Conservation (phyloP, 2,888 invertebrate species). For the Endomychus coccineus region DNA sequence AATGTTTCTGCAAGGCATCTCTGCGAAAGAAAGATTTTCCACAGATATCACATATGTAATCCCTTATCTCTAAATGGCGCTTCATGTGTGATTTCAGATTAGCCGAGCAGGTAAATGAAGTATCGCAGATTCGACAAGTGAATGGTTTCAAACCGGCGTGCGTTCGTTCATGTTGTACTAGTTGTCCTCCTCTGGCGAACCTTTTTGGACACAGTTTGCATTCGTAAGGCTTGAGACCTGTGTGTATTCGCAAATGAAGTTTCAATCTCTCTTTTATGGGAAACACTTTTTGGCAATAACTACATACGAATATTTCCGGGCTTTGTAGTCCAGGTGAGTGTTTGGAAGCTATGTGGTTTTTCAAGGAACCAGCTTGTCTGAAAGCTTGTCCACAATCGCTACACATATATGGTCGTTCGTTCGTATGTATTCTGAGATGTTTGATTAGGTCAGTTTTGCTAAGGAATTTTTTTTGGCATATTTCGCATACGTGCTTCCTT, state of each 20-base stretch:
- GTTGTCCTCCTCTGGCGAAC: constrained; percentile 67
- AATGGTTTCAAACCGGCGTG: constrained; percentile 69
- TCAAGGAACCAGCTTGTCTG: constrained; percentile 56
- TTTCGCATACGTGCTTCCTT: constrained; percentile 50
- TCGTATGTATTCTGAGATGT: constrained; percentile 60
- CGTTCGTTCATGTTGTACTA: constrained; percentile 65
- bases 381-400: constrained; percentile 56
- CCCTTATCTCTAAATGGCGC: constrained; percentile 66
- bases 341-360: constrained; percentile 54
- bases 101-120: constrained; percentile 60
- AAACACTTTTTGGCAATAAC: constrained; percentile 69
- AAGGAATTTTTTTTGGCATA: constrained; percentile 58
- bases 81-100: constrained; percentile 58
- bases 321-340: constrained; percentile 45
- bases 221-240: constrained; percentile 60
- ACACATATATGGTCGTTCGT: constrained; percentile 57
- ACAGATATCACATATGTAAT: constrained; percentile 73
- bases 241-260: constrained; percentile 66
- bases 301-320: constrained; percentile 55
- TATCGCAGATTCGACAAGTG: constrained; percentile 62
- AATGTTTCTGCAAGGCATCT: constrained; percentile 68
- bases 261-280: constrained; percentile 67
- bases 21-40: constrained; percentile 69
- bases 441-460: constrained; percentile 59
- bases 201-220: constrained; percentile 57